phyloP scores from a whole-genome alignment of 2,888 invertebrate species.

The Subacronicta megacephala region DNA sequence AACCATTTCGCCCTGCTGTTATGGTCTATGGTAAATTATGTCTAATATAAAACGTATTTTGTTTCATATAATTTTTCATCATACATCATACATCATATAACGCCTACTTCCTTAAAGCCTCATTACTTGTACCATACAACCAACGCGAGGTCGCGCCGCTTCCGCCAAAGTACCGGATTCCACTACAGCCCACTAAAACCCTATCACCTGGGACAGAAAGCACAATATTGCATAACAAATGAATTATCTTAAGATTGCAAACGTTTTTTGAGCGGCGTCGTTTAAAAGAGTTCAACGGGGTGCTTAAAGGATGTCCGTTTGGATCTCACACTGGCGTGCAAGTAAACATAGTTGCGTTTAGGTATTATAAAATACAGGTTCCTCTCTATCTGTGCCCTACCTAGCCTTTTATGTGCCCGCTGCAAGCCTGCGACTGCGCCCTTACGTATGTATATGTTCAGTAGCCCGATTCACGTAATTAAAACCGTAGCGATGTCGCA shows the following conservation, averaged over 20 bases:
- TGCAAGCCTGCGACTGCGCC: too few relatives aligned
- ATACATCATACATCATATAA: too few relatives aligned
- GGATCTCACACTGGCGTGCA: constrained; percentile 48
- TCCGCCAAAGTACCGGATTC: constrained; percentile 68
- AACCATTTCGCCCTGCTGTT: too few relatives aligned
- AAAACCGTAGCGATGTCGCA: too few relatives aligned
- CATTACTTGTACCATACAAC: constrained; percentile 62
- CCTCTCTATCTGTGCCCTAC: too few relatives aligned
- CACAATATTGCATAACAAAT: constrained; percentile 37
- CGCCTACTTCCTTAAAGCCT: constrained; percentile 28
- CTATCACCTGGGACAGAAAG: constrained; percentile 47
- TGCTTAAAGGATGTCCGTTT: constrained; percentile 76
- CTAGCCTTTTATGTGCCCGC: too few relatives aligned
- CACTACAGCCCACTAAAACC: constrained; percentile 37
- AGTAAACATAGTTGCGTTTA: constrained; percentile 25
- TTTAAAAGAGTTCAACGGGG: constrained; percentile 80
- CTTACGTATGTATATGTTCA: too few relatives aligned
- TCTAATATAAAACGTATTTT: too few relatives aligned
- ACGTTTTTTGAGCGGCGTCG: constrained; percentile 66
- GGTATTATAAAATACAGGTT: too few relatives aligned
- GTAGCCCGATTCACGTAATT: too few relatives aligned
- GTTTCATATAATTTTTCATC: too few relatives aligned
- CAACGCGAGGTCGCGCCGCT: constrained; percentile 74
- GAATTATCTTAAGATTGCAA: constrained; percentile 21
- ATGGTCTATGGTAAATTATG: too few relatives aligned